Evolutionary conservation across 2,888 invertebrate genomes (phyloP), one percentile per base, ranked within the genome.

Genomic region (Tipula helvola): DNA sequence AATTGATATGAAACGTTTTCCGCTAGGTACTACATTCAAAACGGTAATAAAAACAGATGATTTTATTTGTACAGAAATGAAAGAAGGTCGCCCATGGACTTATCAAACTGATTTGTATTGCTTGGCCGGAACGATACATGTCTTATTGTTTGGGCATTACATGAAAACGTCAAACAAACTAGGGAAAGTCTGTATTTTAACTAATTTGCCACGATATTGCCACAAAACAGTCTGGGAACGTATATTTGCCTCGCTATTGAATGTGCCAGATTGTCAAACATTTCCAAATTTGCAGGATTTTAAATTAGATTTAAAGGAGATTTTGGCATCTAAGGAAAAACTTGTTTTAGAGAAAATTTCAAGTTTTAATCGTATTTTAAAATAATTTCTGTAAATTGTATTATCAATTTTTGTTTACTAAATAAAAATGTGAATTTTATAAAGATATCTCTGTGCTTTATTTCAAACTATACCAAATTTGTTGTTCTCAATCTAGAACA

Each of bases 81-180:
- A 94, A 88, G 97, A 97, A 89, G 94, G 95, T 83, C 94, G 95
- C 89, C 96, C 97, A 0, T 99, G 99, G 99, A 98, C 96, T 52
- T 98, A 96, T 91, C 98, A 98, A 92, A 96, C 97, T 44, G 98
- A 99, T 92, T 92, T 97, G 89, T 98, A 95, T 91, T 98, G 98
- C 88, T 92, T 98, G 88, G 97, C 97, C 86, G 97, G 96, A 13
- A 96, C 97, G 10, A 95, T 97, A 88, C 96, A 98, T 91, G 96
- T 96, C 86, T 92, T 98, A 88, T 92, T 98, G 16, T 96, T 97
- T 92, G 96, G 96, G 83, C 95, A 95, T 90, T 98, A 98, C 91
- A 97, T 98, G 95, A 95, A 96, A 89, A 94, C 96, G 18, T 93
- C 93, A 39, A 94, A 94, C 89, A 93, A 93, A 86, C 71, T 88